A percentile compares a stretch with the other conserved stretches of the same genome.
These are phyloP conservation scores for Tapera naevia DNA, from an alignment of 2,797 vertebrate species.

Conservation along the genomic window DNA sequence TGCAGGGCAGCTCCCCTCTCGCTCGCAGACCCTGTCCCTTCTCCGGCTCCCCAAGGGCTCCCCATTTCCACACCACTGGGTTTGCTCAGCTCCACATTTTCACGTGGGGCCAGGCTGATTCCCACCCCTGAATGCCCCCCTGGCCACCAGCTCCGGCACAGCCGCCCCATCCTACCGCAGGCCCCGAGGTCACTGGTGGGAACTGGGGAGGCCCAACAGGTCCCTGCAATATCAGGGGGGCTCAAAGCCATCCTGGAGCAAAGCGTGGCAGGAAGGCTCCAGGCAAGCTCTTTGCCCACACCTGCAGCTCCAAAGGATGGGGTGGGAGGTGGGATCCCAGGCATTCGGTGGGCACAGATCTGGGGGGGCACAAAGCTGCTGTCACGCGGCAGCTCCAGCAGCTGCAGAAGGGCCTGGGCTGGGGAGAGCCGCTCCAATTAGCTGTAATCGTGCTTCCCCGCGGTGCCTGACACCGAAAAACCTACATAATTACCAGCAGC, in stretches of 20 bases:
- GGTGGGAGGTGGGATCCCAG: fast-evolving
- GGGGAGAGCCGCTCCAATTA: constrained; percentile 59
- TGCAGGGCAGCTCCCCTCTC: neutral
- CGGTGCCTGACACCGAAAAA: constrained; percentile 67
- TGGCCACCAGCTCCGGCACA: too few relatives aligned
- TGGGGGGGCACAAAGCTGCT: neutral
- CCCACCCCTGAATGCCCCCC: neutral
- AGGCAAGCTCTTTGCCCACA: neutral
- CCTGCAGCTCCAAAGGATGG: neutral
- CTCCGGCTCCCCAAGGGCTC: neutral
- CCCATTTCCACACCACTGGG: fast-evolving
- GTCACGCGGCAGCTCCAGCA: constrained; percentile 41
- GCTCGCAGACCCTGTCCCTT: neutral
- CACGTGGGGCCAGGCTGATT: fast-evolving
- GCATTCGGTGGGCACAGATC: neutral
- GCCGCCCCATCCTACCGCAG: neutral
- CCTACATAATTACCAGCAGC: constrained; percentile 73
- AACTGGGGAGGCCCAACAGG: neutral
- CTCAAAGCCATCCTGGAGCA: too few relatives aligned
- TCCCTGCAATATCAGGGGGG: neutral
- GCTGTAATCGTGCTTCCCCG: constrained; percentile 58
- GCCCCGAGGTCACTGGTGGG: neutral
- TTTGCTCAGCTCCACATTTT: fast-evolving
- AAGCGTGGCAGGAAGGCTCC: neutral
- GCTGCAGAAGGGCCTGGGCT: constrained; percentile 39